Evolutionary conservation across 2,113 vertebrate species (phyloP).

Genomic region (Pardalotus punctatus): DNA sequence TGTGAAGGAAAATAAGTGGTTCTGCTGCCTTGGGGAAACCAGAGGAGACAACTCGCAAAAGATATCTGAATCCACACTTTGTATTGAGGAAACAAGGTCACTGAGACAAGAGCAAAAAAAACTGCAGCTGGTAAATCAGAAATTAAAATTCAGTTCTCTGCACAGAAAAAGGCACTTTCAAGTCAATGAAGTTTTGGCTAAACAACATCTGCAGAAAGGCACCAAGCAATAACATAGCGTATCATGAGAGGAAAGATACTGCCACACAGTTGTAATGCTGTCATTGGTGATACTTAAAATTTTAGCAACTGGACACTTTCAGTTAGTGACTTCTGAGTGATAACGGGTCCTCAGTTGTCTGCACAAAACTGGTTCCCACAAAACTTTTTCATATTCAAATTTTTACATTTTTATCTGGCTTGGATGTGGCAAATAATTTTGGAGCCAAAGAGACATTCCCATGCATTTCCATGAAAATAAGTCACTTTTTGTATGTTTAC

Average conservation of each 20-base stretch:
- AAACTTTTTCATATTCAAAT: not conserved
- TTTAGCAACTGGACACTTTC: not conserved
- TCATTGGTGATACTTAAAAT: not conserved
- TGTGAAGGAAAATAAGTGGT: not conserved
- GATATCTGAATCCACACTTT: not conserved
- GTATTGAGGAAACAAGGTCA: not conserved
- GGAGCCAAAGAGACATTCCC: not conserved
- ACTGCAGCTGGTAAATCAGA: not conserved
- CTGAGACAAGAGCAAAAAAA: not conserved
- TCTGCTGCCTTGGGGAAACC: not conserved
- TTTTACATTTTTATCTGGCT: not conserved
- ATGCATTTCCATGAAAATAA: constrained; percentile 29
- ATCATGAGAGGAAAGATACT: not conserved
- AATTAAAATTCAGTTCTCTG: not conserved
- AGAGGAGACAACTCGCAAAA: not conserved
- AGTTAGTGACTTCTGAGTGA: not conserved
- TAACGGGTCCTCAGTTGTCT: not conserved
- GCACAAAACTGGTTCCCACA: not conserved
- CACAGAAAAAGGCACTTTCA: not conserved
- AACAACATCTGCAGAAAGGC: not conserved
- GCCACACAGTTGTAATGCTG: not conserved
- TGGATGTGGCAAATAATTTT: not conserved
- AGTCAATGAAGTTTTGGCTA: not conserved
- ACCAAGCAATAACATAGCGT: not conserved
- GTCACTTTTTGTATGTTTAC: constrained; percentile 6